Evolutionary conservation across 2,797 vertebrate species (phyloP).

Genomic region (Pangasius mekongensis): DNA sequence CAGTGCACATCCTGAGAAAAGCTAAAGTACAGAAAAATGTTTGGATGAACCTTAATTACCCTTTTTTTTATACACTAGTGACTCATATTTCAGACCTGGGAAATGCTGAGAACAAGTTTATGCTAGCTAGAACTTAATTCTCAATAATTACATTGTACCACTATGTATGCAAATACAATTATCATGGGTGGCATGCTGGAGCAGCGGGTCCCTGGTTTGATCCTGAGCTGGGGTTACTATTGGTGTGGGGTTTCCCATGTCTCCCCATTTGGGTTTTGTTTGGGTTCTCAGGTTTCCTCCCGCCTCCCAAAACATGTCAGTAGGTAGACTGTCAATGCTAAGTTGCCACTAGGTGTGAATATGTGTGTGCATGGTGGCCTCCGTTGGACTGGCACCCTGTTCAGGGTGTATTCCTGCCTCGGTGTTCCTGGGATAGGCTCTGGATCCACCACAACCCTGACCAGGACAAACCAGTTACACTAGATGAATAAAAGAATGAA

Average conservation of each 20-base stretch:
- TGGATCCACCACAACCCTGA: not conserved
- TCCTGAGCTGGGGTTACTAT: not conserved
- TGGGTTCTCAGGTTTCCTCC: not conserved
- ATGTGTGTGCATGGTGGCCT: not conserved
- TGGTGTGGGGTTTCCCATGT: not conserved
- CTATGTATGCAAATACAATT: constrained; percentile 24
- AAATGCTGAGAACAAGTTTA: constrained; percentile 4
- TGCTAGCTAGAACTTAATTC: constrained; percentile 21
- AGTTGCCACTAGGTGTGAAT: not conserved
- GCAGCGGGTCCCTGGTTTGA: not conserved
- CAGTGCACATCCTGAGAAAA: not conserved
- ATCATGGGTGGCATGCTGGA: not conserved
- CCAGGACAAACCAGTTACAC: not conserved
- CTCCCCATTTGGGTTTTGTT: not conserved
- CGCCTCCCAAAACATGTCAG: not conserved
- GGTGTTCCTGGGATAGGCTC: not conserved
- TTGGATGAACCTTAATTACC: not conserved
- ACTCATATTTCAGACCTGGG: constrained; percentile 14
- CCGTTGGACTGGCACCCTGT: not conserved
- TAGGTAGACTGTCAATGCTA: not conserved
- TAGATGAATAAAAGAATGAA: not conserved
- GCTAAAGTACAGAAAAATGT: not conserved
- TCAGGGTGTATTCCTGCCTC: not conserved
- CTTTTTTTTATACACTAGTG: not conserved
- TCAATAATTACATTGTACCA: constrained; percentile 2